These are phyloP conservation scores for Syrmaticus mikado DNA, from an alignment of 2,113 vertebrate genomes.

Conservation along the genomic window DNA sequence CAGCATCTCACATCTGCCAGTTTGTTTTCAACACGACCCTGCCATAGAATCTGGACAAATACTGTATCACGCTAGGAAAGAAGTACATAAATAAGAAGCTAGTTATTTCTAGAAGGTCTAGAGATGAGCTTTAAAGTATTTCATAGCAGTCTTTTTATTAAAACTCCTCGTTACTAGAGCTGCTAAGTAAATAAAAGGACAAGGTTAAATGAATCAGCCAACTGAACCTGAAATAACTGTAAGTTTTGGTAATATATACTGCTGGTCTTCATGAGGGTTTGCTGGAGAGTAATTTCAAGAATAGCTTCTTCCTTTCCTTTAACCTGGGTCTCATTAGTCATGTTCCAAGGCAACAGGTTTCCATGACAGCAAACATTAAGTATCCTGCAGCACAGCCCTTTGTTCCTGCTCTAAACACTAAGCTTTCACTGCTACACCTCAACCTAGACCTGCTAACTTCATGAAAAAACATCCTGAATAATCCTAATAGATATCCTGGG, in stretches of 20 bases:
- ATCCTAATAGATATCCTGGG: not conserved
- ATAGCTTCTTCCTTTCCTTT: slow-evolving; percentile 16
- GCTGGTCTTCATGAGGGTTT: not conserved
- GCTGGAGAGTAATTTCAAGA: slow-evolving; percentile 17
- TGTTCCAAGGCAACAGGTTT: slow-evolving; percentile 70
- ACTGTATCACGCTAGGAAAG: not conserved
- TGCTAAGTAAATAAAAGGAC: not conserved
- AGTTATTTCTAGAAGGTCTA: not conserved
- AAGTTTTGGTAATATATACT: not conserved
- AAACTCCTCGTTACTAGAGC: not conserved
- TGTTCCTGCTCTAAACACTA: slow-evolving; percentile 2
- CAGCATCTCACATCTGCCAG: not conserved
- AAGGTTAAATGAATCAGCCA: not conserved
- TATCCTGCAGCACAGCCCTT: slow-evolving; percentile 18
- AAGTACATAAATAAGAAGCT: not conserved
- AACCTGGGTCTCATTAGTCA: slow-evolving; percentile 52
- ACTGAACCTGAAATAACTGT: not conserved
- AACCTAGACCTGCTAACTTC: not conserved
- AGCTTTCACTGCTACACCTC: not conserved
- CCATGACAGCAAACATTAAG: slow-evolving; percentile 72
- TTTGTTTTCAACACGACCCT: not conserved
- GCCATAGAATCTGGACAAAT: not conserved
- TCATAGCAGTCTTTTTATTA: not conserved
- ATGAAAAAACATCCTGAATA: not conserved
- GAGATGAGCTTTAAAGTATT: not conserved